Evolutionary conservation across 2,888 invertebrate genomes (phyloP).

Genomic region (Drosophila neonasuta): DNA sequence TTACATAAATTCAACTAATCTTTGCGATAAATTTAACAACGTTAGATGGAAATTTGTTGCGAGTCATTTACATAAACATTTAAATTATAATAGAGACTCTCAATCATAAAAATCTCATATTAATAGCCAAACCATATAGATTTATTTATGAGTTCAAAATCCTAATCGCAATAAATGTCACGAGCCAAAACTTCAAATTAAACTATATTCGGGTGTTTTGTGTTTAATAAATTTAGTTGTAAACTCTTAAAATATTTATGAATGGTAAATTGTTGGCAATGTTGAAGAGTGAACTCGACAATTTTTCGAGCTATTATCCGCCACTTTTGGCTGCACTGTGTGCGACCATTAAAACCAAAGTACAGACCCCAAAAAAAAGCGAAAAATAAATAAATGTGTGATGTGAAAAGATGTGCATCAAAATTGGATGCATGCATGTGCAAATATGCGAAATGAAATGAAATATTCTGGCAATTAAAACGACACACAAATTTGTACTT

Average conservation of each 20-base stretch:
- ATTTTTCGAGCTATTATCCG: not conserved
- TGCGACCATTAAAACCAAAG: slow-evolving; percentile 37
- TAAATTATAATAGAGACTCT: not conserved
- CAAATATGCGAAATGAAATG: slow-evolving; percentile 52
- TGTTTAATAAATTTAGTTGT: not conserved
- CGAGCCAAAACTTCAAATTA: not conserved
- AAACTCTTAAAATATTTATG: not conserved
- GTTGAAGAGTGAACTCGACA: not conserved
- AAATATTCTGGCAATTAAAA: slow-evolving; percentile 70
- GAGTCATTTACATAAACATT: slow-evolving; percentile 4
- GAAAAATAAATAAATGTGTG: slow-evolving; percentile 6
- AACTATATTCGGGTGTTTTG: not conserved
- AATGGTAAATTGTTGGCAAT: slow-evolving; percentile 3
- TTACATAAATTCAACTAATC: slow-evolving; percentile 15
- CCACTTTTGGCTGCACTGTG: not conserved
- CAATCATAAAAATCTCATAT: slow-evolving; percentile 1
- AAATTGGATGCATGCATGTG: slow-evolving; percentile 38
- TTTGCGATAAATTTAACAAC: slow-evolving; percentile 1
- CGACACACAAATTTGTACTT: slow-evolving; percentile 39
- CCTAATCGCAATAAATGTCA: not conserved
- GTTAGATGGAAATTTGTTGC: not conserved
- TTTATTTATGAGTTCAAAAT: slow-evolving; percentile 6
- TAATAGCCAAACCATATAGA: not conserved
- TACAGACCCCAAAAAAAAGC: not conserved
- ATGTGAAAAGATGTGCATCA: slow-evolving; percentile 32